phyloP scores from a whole-genome alignment of 2,888 invertebrate species.

The Perizoma flavofasciatum region DNA sequence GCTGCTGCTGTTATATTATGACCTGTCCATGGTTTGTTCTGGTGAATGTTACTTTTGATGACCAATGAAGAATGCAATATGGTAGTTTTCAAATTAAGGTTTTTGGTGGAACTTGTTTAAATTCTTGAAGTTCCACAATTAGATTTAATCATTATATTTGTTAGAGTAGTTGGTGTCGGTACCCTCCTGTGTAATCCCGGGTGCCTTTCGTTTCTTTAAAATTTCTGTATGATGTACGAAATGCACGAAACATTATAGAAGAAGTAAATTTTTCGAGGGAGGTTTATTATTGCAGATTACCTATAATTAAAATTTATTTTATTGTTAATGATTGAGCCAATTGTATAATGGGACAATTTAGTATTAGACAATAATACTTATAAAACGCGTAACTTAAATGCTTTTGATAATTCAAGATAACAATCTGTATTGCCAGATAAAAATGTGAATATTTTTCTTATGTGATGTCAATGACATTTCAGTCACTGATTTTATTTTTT shows the following conservation, averaged over 20 bases:
- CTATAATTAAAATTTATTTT: conserved; percentile 78
- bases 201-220: conserved; percentile 80
- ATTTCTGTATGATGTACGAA: conserved; percentile 93
- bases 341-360: conserved; percentile 77
- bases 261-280: conserved; percentile 79
- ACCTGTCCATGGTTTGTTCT: background rate
- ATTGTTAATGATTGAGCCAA: conserved; percentile 76
- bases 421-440: conserved; percentile 84
- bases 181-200: conserved; percentile 80
- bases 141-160: conserved; percentile 80
- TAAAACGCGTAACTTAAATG: conserved; percentile 64
- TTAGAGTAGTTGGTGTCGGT: conserved; percentile 83
- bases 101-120: conserved; percentile 57
- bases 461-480: conserved; percentile 80
- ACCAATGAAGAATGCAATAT: conserved; percentile 56
- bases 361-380: conserved; percentile 73
- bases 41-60: conserved; percentile 9
- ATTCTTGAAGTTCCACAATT: conserved; percentile 65
- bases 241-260: conserved; percentile 95
- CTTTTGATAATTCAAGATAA: conserved; percentile 76
- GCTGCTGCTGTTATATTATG: background rate
- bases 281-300: conserved; percentile 65
- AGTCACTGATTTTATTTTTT: conserved; percentile 81
- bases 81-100: conserved; percentile 52
- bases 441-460: conserved; percentile 84